phyloP scores from a whole-genome alignment of 1,140 invertebrate genomes.

The Musca domestica region DNA sequence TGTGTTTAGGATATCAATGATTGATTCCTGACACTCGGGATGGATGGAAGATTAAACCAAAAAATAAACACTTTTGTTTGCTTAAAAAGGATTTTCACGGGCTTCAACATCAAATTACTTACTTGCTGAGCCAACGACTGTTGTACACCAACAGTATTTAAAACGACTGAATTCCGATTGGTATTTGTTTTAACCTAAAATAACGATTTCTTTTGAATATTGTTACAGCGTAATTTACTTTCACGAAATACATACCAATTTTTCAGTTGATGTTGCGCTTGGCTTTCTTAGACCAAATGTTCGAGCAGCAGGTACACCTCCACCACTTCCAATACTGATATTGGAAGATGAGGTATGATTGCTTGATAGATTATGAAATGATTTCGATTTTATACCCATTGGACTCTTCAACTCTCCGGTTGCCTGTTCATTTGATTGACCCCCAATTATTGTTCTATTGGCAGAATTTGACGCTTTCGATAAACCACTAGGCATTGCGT shows the following conservation, averaged over 20 bases:
- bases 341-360: conserved; percentile 12
- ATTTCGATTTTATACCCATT: conserved; percentile 53
- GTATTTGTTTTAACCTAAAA: conserved; percentile 1
- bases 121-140: neutral
- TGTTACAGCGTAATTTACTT: neutral
- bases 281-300: conserved; percentile 22
- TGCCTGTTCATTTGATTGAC: neutral
- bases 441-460: neutral
- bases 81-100: too few species aligned
- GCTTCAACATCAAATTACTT: too few species aligned
- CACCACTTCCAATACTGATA: neutral
- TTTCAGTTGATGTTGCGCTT: conserved; percentile 11
- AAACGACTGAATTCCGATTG: neutral
- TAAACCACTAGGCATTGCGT: neutral
- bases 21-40: too few species aligned
- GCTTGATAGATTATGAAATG: conserved; percentile 46
- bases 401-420: conserved; percentile 44
- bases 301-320: neutral
- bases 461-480: neutral
- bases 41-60: too few species aligned
- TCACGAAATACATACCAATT: conserved; percentile 7
- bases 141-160: neutral
- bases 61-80: too few species aligned
- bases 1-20: too few species aligned
- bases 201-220: too few species aligned